A percentile compares a stretch with the other conserved stretches of the same genome.
phyloP scores from a whole-genome alignment of 2,797 vertebrate species.

The Enteromius paludinosus region DNA sequence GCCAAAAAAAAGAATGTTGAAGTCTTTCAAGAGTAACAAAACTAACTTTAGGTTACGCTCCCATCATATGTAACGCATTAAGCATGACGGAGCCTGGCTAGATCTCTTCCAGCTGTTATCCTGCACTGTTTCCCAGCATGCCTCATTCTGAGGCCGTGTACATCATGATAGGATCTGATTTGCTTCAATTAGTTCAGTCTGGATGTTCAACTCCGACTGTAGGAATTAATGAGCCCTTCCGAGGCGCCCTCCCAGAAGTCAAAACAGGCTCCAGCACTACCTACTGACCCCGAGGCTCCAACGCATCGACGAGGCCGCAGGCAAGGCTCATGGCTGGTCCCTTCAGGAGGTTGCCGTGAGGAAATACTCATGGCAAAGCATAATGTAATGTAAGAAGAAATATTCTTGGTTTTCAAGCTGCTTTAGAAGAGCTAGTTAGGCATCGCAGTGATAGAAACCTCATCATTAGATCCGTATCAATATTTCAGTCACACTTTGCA shows the following conservation, averaged over 20 bases:
- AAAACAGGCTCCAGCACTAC: slow-evolving; percentile 5
- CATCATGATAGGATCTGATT: slow-evolving; percentile 47
- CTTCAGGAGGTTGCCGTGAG: background rate
- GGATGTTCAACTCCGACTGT: slow-evolving; percentile 28
- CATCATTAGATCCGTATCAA: slow-evolving; percentile 56
- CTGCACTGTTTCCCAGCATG: slow-evolving; percentile 40
- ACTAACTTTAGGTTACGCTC: slow-evolving; percentile 11
- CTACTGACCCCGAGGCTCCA: background rate
- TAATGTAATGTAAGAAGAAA: slow-evolving; percentile 36
- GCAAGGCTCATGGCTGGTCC: background rate
- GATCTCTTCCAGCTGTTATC: slow-evolving; percentile 74
- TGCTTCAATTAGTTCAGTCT: slow-evolving; percentile 49
- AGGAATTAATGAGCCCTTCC: slow-evolving; percentile 36
- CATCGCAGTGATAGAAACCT: slow-evolving; percentile 34
- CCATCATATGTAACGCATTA: slow-evolving; percentile 69
- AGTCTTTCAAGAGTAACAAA: slow-evolving; percentile 30
- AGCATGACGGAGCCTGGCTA: slow-evolving; percentile 64
- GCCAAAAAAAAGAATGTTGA: slow-evolving; percentile 11
- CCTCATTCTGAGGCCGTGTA: background rate
- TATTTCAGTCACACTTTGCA: slow-evolving; percentile 52
- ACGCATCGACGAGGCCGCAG: background rate
- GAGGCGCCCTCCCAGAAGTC: slow-evolving; percentile 4
- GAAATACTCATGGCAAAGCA: background rate
- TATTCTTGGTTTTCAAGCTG: slow-evolving; percentile 15
- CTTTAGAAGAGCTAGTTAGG: slow-evolving; percentile 21